Percentiles rank a stretch among this genome's conserved stretches.
These are phyloP conservation scores for Murina feae DNA, from an alignment of 2,113 vertebrate genomes.

Conservation along the genomic window DNA sequence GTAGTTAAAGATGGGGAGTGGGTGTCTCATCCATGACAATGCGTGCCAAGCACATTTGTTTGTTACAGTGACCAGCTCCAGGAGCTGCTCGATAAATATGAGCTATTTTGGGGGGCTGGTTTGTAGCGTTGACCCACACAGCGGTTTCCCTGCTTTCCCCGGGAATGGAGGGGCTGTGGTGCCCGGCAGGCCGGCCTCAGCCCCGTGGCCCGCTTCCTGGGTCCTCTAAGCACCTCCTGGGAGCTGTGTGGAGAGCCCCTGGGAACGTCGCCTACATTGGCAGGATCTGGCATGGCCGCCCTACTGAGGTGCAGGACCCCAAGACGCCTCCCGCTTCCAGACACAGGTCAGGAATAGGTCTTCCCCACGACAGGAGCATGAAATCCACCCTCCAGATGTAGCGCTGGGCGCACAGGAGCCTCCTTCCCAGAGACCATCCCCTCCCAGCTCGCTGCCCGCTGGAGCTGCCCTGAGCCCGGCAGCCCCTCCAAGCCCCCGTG, in stretches of 20 bases:
- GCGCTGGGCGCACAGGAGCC: too few species aligned
- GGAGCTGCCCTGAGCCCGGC: not conserved
- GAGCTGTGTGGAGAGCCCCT: not conserved
- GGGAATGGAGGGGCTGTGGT: not conserved
- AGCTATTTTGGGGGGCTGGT: not conserved
- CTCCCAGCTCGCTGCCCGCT: not conserved
- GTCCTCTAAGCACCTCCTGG: not conserved
- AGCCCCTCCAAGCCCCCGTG: not conserved
- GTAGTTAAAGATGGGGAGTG: not conserved
- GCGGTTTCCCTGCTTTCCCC: not conserved
- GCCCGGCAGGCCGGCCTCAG: not conserved
- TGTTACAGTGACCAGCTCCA: not conserved
- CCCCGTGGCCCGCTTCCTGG: not conserved
- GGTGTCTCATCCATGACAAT: not conserved
- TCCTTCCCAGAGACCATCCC: not conserved
- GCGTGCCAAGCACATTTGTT: not conserved
- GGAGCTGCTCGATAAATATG: not conserved
- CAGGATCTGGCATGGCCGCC: not conserved
- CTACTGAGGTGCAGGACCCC: not conserved
- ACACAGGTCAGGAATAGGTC: not conserved
- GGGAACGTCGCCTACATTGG: not conserved
- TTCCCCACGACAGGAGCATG: not conserved
- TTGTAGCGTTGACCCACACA: not conserved
- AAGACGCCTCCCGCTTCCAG: not conserved
- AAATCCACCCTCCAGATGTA: not conserved